Evolutionary conservation across 2,888 invertebrate species (phyloP).

Genomic region (Antheraea yamamai): DNA sequence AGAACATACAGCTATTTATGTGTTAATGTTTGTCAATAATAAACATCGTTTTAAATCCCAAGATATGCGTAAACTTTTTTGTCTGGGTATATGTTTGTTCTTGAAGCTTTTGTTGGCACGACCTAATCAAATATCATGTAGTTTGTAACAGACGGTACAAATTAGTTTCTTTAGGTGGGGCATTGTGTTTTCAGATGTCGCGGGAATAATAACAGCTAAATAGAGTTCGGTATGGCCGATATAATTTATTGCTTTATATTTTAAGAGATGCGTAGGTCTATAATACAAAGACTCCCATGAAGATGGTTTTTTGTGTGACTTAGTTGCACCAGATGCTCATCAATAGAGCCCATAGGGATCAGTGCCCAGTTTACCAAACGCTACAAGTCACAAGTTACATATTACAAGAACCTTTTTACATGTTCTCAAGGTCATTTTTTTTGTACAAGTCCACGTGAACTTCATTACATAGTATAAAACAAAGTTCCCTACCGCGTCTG

Average conservation of each 20-base stretch:
- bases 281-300: not conserved
- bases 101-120: slow-evolving; percentile 6
- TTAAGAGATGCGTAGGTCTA: not conserved
- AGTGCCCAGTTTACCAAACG: too few species aligned
- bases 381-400: too few species aligned
- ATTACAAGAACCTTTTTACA: too few species aligned
- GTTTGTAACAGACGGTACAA: not conserved
- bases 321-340: not conserved
- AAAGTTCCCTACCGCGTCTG: too few species aligned
- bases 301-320: not conserved
- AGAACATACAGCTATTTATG: not conserved
- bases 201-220: not conserved
- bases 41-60: not conserved
- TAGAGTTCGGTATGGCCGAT: not conserved
- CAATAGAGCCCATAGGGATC: not conserved
- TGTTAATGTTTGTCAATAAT: not conserved
- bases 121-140: slow-evolving; percentile 1
- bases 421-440: too few species aligned
- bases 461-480: too few species aligned
- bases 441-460: too few species aligned
- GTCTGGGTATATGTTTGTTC: not conserved
- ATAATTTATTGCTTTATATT: slow-evolving; percentile 8
- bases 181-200: slow-evolving; percentile 8
- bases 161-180: slow-evolving; percentile 16
- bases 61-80: slow-evolving; percentile 1